These are phyloP conservation scores for Pagrus major DNA, from an alignment of 2,113 vertebrate genomes.

Conservation along the genomic window DNA sequence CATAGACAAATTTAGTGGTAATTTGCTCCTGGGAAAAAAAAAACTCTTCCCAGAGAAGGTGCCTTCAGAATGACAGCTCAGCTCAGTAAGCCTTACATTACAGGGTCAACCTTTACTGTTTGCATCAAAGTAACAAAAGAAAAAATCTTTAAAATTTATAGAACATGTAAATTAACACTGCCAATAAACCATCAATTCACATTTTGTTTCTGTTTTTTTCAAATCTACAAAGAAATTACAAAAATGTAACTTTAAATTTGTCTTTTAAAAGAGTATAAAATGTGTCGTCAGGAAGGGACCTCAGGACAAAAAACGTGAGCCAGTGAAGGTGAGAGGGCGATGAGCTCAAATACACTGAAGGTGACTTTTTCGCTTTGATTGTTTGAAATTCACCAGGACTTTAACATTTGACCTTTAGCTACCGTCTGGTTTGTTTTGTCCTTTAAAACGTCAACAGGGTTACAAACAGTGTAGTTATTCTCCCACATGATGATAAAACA, in stretches of 20 bases:
- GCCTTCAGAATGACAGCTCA: constrained; percentile 50
- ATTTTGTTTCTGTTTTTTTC: constrained; percentile 83
- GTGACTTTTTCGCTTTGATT: not conserved
- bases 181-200: constrained; percentile 81
- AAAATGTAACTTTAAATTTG: constrained; percentile 82
- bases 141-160: constrained; percentile 43
- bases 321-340: constrained; percentile 11
- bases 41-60: constrained; percentile 26
- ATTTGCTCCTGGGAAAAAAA: constrained; percentile 25
- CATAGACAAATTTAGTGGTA: constrained; percentile 58
- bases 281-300: constrained; percentile 83
- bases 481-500: constrained; percentile 57
- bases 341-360: not conserved
- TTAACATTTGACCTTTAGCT: constrained; percentile 5
- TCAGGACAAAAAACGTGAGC: constrained; percentile 73
- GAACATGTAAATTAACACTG: constrained; percentile 88
- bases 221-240: constrained; percentile 95
- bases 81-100: constrained; percentile 40
- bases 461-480: not conserved
- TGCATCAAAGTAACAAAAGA: constrained; percentile 55
- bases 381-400: not conserved
- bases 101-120: constrained; percentile 85
- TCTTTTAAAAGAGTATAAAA: constrained; percentile 95
- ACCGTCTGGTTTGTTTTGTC: not conserved
- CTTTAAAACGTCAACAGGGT: not conserved